Percentiles rank a stretch among this genome's conserved stretches.
Conservation (phyloP, 1,140 invertebrate species). For the Ditylenchus dipsaci region DNA sequence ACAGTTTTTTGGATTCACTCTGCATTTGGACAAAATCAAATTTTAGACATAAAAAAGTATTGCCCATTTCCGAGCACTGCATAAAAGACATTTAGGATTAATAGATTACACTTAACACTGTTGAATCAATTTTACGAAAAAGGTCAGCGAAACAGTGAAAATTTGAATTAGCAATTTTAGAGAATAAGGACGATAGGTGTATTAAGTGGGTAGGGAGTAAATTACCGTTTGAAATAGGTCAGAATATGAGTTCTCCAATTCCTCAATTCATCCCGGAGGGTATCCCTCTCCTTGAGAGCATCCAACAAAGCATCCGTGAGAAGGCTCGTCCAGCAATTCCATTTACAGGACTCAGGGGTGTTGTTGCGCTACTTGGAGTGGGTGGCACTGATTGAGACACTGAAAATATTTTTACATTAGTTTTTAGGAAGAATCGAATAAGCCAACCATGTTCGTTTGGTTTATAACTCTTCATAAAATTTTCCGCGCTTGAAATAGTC, state of each 20-base stretch:
- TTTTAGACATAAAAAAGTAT: too few species aligned
- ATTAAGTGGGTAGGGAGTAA: too few species aligned
- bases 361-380: not conserved
- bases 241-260: slow-evolving; percentile 16
- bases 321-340: not conserved
- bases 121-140: too few species aligned
- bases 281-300: slow-evolving; percentile 17
- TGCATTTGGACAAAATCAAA: too few species aligned
- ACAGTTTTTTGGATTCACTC: too few species aligned
- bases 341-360: not conserved
- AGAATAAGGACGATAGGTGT: too few species aligned
- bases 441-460: not conserved
- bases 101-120: too few species aligned
- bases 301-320: slow-evolving; percentile 15
- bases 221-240: slow-evolving; percentile 15
- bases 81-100: too few species aligned
- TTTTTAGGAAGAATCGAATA: not conserved
- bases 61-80: too few species aligned
- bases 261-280: slow-evolving; percentile 16
- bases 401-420: not conserved
- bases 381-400: not conserved
- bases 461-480: slow-evolving; percentile 1
- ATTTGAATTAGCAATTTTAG: too few species aligned
- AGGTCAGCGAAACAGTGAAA: too few species aligned
- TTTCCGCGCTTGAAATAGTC: not conserved